These are phyloP conservation scores for Lasioglossum vierecki DNA, from an alignment of 2,888 invertebrate species.

Conservation along the genomic window DNA sequence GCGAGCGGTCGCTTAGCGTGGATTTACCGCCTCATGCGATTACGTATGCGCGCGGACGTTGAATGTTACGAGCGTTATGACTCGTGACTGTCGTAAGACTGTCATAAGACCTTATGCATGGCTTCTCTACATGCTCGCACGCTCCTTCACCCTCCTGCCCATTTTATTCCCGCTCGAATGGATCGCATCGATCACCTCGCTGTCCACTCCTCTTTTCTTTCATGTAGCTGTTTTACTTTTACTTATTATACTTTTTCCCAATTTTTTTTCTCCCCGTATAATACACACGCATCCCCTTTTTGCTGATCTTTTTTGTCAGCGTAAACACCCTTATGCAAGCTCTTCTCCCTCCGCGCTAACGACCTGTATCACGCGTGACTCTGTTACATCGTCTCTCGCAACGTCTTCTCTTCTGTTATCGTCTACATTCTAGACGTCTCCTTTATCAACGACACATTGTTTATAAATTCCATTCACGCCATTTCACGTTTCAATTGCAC, in stretches of 20 bases:
- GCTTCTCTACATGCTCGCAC: slow-evolving; percentile 42
- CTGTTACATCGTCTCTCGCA: not conserved
- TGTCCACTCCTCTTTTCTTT: slow-evolving; percentile 7
- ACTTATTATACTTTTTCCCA: not conserved
- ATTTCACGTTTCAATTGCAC: not conserved
- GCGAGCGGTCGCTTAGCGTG: slow-evolving; percentile 50
- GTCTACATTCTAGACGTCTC: not conserved
- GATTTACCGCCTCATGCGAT: slow-evolving; percentile 58
- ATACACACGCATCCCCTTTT: not conserved
- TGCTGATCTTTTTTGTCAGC: not conserved
- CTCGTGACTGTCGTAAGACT: slow-evolving; percentile 53
- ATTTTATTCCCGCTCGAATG: slow-evolving; percentile 6
- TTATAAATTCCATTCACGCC: not conserved
- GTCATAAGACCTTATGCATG: slow-evolving; percentile 46
- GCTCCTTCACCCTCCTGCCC: slow-evolving; percentile 14
- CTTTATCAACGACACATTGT: not conserved
- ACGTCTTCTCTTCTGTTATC: not conserved
- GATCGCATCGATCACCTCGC: slow-evolving; percentile 30
- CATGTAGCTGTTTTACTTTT: not conserved
- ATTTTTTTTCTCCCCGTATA: not conserved
- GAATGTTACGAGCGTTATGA: slow-evolving; percentile 56
- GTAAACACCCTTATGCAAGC: not conserved
- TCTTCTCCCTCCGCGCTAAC: not conserved
- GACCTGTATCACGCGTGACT: not conserved
- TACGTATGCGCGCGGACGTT: slow-evolving; percentile 52